Conservation (phyloP, 2,888 invertebrate species). For the Drosophila neutralis region DNA sequence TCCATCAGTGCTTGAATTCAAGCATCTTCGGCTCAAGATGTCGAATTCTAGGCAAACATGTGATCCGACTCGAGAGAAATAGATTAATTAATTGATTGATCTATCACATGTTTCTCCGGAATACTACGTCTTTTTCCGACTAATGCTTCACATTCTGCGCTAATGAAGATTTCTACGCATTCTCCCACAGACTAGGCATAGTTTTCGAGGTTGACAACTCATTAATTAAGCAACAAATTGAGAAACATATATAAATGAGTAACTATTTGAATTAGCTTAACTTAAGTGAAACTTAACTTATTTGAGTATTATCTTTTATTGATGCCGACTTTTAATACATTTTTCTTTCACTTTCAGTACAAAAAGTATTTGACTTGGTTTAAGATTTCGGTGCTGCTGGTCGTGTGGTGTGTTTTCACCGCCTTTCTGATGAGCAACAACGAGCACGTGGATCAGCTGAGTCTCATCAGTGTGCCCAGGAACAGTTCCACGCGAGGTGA, state of each 20-base stretch:
- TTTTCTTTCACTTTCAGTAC: slow-evolving; percentile 48
- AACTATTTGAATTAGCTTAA: neutral
- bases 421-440: slow-evolving; percentile 89
- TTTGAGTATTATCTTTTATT: neutral
- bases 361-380: slow-evolving; percentile 83
- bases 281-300: neutral
- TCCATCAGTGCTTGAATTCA: neutral
- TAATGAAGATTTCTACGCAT: neutral
- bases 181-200: neutral
- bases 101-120: neutral
- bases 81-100: neutral
- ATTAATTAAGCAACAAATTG: too few species aligned
- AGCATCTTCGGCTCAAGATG: neutral
- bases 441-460: slow-evolving; percentile 87
- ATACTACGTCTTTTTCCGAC: neutral
- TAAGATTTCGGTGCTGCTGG: slow-evolving; percentile 86
- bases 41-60: neutral
- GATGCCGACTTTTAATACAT: neutral
- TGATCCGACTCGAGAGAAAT: neutral
- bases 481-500: slow-evolving; percentile 73
- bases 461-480: slow-evolving; percentile 87
- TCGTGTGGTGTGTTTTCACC: slow-evolving; percentile 89
- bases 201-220: neutral
- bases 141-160: neutral
- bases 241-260: neutral